phyloP scores from a whole-genome alignment of 2,113 vertebrate genomes.

The Gadus chalcogrammus region DNA sequence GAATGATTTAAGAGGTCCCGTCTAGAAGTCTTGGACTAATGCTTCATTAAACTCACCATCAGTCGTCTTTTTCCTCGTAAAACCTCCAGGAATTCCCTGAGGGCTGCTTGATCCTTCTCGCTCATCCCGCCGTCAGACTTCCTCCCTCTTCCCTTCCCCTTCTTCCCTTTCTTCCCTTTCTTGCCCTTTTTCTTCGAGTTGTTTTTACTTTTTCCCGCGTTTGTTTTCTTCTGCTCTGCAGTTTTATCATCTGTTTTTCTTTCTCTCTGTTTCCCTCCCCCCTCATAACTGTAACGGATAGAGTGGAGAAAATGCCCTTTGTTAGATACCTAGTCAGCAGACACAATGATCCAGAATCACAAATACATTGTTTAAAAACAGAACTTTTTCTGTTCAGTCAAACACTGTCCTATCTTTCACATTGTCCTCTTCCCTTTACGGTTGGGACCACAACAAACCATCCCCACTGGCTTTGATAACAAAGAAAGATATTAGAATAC shows the following conservation, averaged over 20 bases:
- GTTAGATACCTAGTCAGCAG: too few relatives aligned
- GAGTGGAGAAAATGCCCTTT: not conserved
- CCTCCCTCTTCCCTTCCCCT: conserved; percentile 66
- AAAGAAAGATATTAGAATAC: too few relatives aligned
- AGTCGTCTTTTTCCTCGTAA: conserved; percentile 66
- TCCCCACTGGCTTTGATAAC: too few relatives aligned
- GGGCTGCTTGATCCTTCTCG: conserved; percentile 55
- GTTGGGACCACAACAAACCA: too few relatives aligned
- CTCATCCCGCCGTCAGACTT: conserved; percentile 61
- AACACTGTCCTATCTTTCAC: too few relatives aligned
- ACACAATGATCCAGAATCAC: too few relatives aligned
- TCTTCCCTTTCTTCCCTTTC: conserved; percentile 71
- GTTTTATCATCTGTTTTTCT: conserved; percentile 22
- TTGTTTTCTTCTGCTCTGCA: conserved; percentile 24
- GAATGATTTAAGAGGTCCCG: not conserved
- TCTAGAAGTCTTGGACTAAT: not conserved
- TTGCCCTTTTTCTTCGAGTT: conserved; percentile 63
- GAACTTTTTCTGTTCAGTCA: too few relatives aligned
- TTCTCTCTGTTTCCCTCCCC: conserved; percentile 12
- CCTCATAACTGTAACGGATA: conserved; percentile 26
- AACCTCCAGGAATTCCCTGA: conserved; percentile 63
- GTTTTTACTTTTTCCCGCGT: conserved; percentile 36
- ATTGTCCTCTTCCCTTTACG: too few relatives aligned
- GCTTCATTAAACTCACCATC: conserved; percentile 63
- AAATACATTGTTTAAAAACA: too few relatives aligned